Percentiles rank a stretch among this genome's conserved stretches.
These are phyloP conservation scores for Callyntrura sp. DNA, from an alignment of 2,888 invertebrate species.

Conservation along the genomic window DNA sequence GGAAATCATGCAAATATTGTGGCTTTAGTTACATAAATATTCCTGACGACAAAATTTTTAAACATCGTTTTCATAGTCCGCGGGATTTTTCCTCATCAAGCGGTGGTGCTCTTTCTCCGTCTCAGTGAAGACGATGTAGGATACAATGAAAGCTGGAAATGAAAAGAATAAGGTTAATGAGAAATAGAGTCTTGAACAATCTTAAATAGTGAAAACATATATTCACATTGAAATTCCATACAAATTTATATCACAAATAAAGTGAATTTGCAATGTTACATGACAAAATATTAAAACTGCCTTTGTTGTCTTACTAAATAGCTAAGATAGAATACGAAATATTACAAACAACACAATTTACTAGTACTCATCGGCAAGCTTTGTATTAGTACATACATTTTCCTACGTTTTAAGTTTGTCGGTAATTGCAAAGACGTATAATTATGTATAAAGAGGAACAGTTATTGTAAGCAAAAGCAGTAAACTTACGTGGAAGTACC, in stretches of 20 bases:
- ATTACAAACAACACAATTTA: no score
- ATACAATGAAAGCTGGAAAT: conserved; percentile 86
- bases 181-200: no score
- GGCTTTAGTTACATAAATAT: conserved; percentile 1
- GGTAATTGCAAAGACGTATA: no score
- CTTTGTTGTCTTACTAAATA: no score
- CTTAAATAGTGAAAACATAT: neutral
- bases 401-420: no score
- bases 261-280: no score
- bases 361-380: no score
- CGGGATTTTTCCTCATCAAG: conserved; percentile 90
- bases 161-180: conserved; percentile 7
- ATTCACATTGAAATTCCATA: neutral
- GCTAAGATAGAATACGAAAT: no score
- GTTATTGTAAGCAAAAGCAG: no score
- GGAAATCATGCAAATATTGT: conserved; percentile 16
- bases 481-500: conserved; percentile 89
- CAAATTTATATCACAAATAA: conserved; percentile 4
- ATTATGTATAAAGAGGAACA: no score
- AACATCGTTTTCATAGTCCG: conserved; percentile 90
- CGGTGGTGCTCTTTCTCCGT: conserved; percentile 87
- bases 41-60: conserved; percentile 85
- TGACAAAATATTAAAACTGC: no score
- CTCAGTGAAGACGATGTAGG: conserved; percentile 89
- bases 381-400: no score